phyloP scores from a whole-genome alignment of 2,888 invertebrate species.

The Scrobipalpa atriplicella region DNA sequence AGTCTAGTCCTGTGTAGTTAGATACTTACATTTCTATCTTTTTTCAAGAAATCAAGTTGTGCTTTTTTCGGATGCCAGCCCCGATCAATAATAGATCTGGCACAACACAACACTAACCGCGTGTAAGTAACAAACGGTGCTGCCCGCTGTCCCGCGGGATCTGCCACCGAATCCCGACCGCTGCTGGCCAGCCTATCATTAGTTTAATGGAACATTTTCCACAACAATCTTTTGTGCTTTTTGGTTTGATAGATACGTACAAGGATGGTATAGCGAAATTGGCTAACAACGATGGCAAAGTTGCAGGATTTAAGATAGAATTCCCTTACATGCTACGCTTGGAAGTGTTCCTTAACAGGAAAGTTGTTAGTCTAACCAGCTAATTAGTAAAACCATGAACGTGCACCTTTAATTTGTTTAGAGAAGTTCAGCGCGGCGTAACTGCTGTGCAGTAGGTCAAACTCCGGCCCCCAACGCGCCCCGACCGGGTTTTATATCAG shows the following conservation, averaged over 20 bases:
- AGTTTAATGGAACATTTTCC: constrained; percentile 50
- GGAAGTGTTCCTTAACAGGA: not conserved
- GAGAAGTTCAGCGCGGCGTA: not conserved
- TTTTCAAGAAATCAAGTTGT: not conserved
- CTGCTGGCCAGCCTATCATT: constrained; percentile 54
- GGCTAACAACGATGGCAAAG: no score
- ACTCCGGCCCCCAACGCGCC: not conserved
- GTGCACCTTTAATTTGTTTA: constrained; percentile 11
- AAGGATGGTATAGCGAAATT: no score
- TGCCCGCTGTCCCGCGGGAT: constrained; percentile 50
- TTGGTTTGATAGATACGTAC: not conserved
- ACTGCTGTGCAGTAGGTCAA: constrained; percentile 4
- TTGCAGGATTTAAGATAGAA: no score
- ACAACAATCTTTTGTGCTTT: constrained; percentile 34
- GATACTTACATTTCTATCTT: no score
- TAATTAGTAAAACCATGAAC: constrained; percentile 1
- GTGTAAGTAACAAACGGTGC: constrained; percentile 60
- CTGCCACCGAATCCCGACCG: constrained; percentile 40
- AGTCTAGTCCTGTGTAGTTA: no score
- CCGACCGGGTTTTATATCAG: not conserved
- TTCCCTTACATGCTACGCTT: not conserved
- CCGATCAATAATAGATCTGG: not conserved
- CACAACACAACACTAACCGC: constrained; percentile 27
- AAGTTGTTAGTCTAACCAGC: not conserved
- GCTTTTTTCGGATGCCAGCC: not conserved